A percentile compares a stretch with the other conserved stretches of the same genome.
phyloP scores from a whole-genome alignment of 2,797 vertebrate genomes.

The Schizopygopsis malacanthus region DNA sequence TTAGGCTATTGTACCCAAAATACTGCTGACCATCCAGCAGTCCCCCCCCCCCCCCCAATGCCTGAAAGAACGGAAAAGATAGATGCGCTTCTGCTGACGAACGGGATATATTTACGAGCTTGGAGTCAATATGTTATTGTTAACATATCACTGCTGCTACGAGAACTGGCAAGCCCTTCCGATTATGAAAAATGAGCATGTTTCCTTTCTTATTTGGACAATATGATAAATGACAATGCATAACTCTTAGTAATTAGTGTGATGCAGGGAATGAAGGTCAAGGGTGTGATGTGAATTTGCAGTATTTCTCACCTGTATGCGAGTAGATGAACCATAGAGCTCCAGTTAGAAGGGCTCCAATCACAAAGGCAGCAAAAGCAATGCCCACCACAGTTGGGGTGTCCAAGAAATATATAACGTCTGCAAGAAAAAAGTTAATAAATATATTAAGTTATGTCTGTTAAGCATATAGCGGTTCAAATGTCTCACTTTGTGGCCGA shows the following conservation, averaged over 20 bases:
- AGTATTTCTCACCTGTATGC: slow-evolving; percentile 86
- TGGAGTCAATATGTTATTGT: slow-evolving; percentile 76
- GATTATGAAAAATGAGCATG: slow-evolving; percentile 61
- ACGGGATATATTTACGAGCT: slow-evolving; percentile 79
- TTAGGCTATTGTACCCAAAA: slow-evolving; percentile 58
- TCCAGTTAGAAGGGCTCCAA: slow-evolving; percentile 92
- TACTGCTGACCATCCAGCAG: slow-evolving; percentile 59
- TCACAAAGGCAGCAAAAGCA: slow-evolving; percentile 93
- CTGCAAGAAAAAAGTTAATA: slow-evolving; percentile 69
- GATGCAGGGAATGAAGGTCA: not conserved
- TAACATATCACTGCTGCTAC: slow-evolving; percentile 62
- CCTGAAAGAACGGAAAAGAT: slow-evolving; percentile 71
- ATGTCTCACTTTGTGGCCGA: not conserved
- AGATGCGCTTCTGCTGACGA: slow-evolving; percentile 70
- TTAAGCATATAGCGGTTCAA: not conserved
- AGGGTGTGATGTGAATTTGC: not conserved
- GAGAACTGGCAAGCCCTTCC: slow-evolving; percentile 72
- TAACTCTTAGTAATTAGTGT: slow-evolving; percentile 25
- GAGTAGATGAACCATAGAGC: slow-evolving; percentile 98
- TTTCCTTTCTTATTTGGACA: slow-evolving; percentile 53
- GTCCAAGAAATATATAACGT: slow-evolving; percentile 83
- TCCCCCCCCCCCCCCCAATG: slow-evolving; percentile 48
- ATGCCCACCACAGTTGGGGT: slow-evolving; percentile 93
- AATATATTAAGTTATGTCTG: not conserved
- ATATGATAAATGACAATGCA: slow-evolving; percentile 21